Conservation (phyloP, 53 echinoderm and acorn worm genomes). For the Holothuria leucospilota region DNA sequence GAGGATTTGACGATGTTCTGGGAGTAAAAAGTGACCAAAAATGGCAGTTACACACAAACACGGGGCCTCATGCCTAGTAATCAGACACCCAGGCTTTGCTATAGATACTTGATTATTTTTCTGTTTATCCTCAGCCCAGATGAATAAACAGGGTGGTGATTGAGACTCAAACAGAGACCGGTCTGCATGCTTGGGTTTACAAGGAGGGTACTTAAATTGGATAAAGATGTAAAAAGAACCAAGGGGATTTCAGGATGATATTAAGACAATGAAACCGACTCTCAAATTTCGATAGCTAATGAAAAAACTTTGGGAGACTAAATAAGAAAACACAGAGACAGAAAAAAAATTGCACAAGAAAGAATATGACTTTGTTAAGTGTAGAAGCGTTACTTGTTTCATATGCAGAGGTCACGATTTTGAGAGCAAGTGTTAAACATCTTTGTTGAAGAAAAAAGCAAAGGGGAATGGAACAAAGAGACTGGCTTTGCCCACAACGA, state of each 20-base stretch:
- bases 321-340: neutral
- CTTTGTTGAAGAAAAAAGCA: too few species aligned
- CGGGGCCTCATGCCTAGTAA: conserved; percentile 40
- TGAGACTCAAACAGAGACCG: conserved; percentile 20
- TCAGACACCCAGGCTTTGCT: conserved; percentile 44
- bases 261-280: conserved; percentile 22
- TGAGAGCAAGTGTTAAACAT: too few species aligned
- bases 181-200: neutral
- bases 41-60: conserved; percentile 54
- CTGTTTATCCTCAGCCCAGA: conserved; percentile 43
- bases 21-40: conserved; percentile 48
- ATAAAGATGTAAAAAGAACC: conserved; percentile 43
- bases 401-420: too few species aligned
- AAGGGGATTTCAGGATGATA: conserved; percentile 29
- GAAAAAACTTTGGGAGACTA: neutral
- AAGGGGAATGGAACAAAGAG: too few species aligned
- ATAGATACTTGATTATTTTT: conserved; percentile 45
- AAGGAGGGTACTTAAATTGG: conserved; percentile 34
- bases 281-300: conserved; percentile 10
- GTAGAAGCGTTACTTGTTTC: too few species aligned
- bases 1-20: conserved; percentile 45
- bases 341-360: neutral
- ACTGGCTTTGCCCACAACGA: too few species aligned
- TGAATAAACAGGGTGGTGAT: conserved; percentile 45
- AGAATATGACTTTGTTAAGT: neutral